Base-by-base conservation (phyloP, 2,797 vertebrate species). In the Sebastes wilsoni region DNA sequence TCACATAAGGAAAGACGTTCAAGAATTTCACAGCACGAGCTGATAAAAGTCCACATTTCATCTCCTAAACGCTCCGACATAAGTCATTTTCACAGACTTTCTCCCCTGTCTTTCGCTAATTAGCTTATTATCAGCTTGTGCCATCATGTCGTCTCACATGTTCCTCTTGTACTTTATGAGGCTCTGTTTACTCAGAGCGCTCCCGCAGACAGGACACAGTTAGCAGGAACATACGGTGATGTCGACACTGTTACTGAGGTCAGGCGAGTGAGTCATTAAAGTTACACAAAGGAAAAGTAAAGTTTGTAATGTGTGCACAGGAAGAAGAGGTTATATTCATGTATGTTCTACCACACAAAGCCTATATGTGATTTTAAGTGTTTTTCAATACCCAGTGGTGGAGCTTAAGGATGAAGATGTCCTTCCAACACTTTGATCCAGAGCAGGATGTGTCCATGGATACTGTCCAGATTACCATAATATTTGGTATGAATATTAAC, bases 81-180 rank as follows among this genome's bases (percentile, higher is more conserved):
- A n/a, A 75, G 62, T 76, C 52, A 55, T 59, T 68, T 80, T 61
- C 65, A 66, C 52, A 49, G 32, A 52, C 20, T 73, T 49, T 42
- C 82, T 79, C 69, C 72, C 25, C 46, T 36, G 80, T 55, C 58
- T 79, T 64, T 16, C 58, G 25, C 72, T 89, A 88, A 90, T 91
- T 76, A 80, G 82, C 67, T 80, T 78, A 76, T 91, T 80, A 87
- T 75, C 75, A 68, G 73, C 81, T 73, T 69, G 71, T 79, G 67
- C 1, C 54, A 52, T 68, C 71, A 32, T 74, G 80, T 67, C 76
- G 66, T 72, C 81, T 60, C 79, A 60, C 61, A 76, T 56, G 49
- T 46, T 84, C 18, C 20, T 54, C 34, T 60, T 49, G n/a, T 27
- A 22, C 18, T 49, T 46, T n/a, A 52, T 54, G 4, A 52, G 20